Evolutionary conservation across 1,140 invertebrate species (phyloP).

Genomic region (Harpegnathos saltator): DNA sequence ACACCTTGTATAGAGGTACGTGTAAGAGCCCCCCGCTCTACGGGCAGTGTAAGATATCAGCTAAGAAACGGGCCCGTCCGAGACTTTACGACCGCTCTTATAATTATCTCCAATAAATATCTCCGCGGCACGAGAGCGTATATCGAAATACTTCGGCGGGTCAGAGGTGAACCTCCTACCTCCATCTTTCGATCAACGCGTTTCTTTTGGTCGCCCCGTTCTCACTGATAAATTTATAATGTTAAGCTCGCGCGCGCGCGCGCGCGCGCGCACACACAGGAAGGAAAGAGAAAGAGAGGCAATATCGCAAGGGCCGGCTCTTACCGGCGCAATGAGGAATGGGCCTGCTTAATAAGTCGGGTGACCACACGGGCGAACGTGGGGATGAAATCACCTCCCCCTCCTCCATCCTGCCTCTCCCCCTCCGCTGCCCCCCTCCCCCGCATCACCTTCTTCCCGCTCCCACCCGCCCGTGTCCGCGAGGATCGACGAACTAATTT

Average conservation of each 20-base stretch:
- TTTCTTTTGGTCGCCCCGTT: conserved; percentile 81
- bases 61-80: conserved; percentile 77
- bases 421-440: not conserved
- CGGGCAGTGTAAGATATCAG: conserved; percentile 80
- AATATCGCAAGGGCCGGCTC: conserved; percentile 50
- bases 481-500: conserved; percentile 76
- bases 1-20: conserved; percentile 72
- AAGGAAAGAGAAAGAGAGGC: conserved; percentile 17
- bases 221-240: conserved; percentile 85
- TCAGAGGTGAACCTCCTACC: conserved; percentile 82
- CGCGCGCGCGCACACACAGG: too few species aligned
- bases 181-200: conserved; percentile 84
- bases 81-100: conserved; percentile 85
- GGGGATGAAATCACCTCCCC: conserved; percentile 26
- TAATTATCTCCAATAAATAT: conserved; percentile 87
- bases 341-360: conserved; percentile 73
- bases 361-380: conserved; percentile 77
- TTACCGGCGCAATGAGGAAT: conserved; percentile 66
- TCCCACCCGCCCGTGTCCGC: conserved; percentile 2
- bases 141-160: conserved; percentile 82
- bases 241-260: conserved; percentile 62
- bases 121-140: conserved; percentile 84
- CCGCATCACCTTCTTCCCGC: not conserved
- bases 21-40: conserved; percentile 61
- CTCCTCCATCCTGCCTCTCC: not conserved